Evolutionary conservation across 2,797 vertebrate species (phyloP), one percentile per base, ranked within the genome.

Genomic region (Takifugu rubripes): DNA sequence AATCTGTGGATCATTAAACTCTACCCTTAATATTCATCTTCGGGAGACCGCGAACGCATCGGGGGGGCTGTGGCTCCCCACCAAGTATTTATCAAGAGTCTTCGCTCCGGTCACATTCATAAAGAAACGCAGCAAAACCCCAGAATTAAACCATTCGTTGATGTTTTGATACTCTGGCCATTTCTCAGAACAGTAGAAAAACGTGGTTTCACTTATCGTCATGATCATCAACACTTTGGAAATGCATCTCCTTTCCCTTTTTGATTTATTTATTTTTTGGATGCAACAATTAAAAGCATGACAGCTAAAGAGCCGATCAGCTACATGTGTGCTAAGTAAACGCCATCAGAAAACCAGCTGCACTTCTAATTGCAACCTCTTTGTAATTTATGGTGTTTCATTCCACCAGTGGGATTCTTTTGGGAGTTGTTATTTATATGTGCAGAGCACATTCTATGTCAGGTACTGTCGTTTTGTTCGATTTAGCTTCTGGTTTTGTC

Each of bases 351-450:
- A 21, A 46, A 49, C 46, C 52, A 68, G n/a, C 46, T 52, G 56
- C 27, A 36, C 27, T 36, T 56, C 2, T 0, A 65, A 70, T 46
- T 59, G 6, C 11, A 51, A 42, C 10, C n/a, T 60, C 29, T 63
- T 47, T 52, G 63, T 54, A 61, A 65, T 75, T 66, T 51, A 62
- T 61, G 40, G 51, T 16, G 33, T 40, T 56, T 54, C 40, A 52
- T 54, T 1, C 33, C 56, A 16, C 48, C 51, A n/a, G 24, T 9
- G 2, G 11, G n/a, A 44, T n/a, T 46, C 24, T 68, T 31, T 21
- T 29, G 52, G 50, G 59, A 71, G 8, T 52, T 56, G 25, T 47
- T 58, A 29, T 31, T 25, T 58, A 45, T 31, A 25, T 26, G 12
- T 60, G 26, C 17, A 25, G 17, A 24, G 49, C 50, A 26, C 43